Base-by-base conservation (phyloP, 2,797 vertebrate species). In the Scarus forsteni region DNA sequence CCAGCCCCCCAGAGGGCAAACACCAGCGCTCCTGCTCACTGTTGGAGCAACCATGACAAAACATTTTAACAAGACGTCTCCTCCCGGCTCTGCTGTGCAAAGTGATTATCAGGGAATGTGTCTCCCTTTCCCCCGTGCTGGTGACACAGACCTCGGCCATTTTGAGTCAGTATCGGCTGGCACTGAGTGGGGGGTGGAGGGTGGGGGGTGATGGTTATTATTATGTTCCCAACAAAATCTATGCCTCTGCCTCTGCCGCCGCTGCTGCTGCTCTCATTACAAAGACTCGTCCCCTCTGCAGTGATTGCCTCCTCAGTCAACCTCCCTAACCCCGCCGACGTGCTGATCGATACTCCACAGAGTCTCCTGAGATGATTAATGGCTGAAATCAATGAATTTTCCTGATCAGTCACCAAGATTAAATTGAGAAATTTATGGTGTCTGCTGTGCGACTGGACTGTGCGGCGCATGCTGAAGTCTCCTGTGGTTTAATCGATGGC, bases 301-400 rank as follows among this genome's bases (percentile, higher is more conserved):
- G 35, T 58, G 57, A 86, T 83, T 75, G 70, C 58, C 67, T 88
- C 77, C 71, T 80, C 62, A 59, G 70, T 74, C 71, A 45, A 46
- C 52, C 66, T 60, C 70, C 56, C 45, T 43, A 35, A 69, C 65
- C 35, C 6, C 73, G 66, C 63, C 53, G 73, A 80, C 62, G 10
- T 4, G 7, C 53, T 13, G 70, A 27, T 89, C 86, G 11, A 88
- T 83, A 50, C 56, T 3, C 6, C 38, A 67, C 64, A 58, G 75
- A 81, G 69, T 86, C 69, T 73, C 69, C 50, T 52, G 50, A 85
- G 65, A 81, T 86, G 84, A 87, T 85, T 80, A 73, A 83, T 86
- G 73, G 77, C 56, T 68, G 54, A 60, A 74, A 70, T 88, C 79
- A 35, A 53, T 83, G 13, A 14, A 66, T 84, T 79, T 70, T 79